Conservation (phyloP, 1,140 invertebrate species). For the Drosophila mojavensis region DNA sequence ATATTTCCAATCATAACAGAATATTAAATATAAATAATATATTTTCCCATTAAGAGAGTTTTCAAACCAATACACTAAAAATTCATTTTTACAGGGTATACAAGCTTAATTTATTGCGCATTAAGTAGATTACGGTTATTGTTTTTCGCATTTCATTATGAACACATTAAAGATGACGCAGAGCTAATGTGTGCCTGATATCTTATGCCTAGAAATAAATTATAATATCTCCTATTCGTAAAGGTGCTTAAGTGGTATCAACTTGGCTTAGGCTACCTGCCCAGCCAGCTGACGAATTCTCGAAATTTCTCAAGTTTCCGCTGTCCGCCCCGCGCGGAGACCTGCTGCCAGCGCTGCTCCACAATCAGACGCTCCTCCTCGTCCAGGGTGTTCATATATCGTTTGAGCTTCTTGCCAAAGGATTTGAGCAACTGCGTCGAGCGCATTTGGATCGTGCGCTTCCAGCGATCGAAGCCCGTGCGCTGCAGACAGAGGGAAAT, state of each 20-base stretch:
- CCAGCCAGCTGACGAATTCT: constrained; percentile 59
- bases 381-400: constrained; percentile 50
- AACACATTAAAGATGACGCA: no score
- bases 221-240: neutral
- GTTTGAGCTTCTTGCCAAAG: constrained; percentile 41
- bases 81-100: no score
- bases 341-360: constrained; percentile 48
- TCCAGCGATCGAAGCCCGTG: constrained; percentile 69
- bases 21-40: no score
- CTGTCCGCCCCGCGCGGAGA: constrained; percentile 39
- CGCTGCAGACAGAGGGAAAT: constrained; percentile 62
- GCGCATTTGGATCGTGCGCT: constrained; percentile 59
- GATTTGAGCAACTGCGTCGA: constrained; percentile 51
- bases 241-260: constrained; percentile 2
- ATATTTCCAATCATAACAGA: neutral
- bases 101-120: no score
- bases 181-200: neutral
- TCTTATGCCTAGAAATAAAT: constrained; percentile 6
- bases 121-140: no score
- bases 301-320: constrained; percentile 52
- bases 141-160: no score
- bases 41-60: no score
- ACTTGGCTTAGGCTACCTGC: constrained; percentile 32
- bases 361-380: constrained; percentile 46
- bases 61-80: no score